Conservation (phyloP, 2,888 invertebrate species). For the Candidula unifasciata region DNA sequence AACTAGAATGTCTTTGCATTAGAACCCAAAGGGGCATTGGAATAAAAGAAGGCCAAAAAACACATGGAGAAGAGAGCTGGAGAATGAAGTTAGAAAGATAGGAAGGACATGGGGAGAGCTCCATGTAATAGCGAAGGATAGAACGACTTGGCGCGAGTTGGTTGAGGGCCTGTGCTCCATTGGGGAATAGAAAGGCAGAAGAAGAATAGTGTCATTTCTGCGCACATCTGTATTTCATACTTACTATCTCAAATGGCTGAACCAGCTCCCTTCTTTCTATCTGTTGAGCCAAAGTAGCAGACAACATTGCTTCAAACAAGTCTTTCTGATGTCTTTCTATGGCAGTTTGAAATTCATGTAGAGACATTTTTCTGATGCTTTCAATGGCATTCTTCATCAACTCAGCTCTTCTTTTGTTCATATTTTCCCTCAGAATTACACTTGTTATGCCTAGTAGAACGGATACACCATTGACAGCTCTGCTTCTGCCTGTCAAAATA, state of each 20-base stretch:
- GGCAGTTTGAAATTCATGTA: not conserved
- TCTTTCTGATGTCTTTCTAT: conserved; percentile 19
- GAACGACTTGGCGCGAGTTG: too few relatives aligned
- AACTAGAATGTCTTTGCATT: too few relatives aligned
- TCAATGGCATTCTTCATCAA: conserved; percentile 25
- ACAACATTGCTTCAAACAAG: not conserved
- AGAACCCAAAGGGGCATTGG: too few relatives aligned
- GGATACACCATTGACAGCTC: conserved; percentile 26
- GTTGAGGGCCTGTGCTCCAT: too few relatives aligned
- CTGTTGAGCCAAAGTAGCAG: not conserved
- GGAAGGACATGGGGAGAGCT: too few relatives aligned
- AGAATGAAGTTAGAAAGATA: too few relatives aligned
- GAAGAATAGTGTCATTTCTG: too few relatives aligned
- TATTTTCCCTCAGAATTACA: not conserved
- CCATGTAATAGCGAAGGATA: too few relatives aligned
- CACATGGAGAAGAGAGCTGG: too few relatives aligned
- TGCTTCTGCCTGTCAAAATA: conserved; percentile 27
- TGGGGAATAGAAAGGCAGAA: too few relatives aligned
- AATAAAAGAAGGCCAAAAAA: too few relatives aligned
- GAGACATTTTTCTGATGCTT: conserved; percentile 3
- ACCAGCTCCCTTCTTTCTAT: not conserved
- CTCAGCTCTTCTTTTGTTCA: not conserved
- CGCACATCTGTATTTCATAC: not conserved
- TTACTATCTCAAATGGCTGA: conserved; percentile 22
- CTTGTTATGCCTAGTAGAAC: not conserved